Base-by-base conservation (phyloP, 2,888 invertebrate species). In the Elaeidobius kamerunicus region DNA sequence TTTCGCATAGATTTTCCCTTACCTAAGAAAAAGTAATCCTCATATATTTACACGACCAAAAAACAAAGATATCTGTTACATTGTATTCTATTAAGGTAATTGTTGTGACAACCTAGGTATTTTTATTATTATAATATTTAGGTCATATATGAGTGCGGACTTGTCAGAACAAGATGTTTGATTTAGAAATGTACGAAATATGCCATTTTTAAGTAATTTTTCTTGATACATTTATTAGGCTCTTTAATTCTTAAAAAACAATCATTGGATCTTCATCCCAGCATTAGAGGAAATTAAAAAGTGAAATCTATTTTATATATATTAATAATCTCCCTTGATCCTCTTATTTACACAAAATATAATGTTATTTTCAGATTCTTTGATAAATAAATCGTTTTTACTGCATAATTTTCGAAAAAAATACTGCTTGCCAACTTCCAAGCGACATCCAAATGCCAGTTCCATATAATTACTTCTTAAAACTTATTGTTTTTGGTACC, bases 401-500 rank as follows among this genome's bases (percentile, higher is more conserved):
- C 23, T n/a, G n/a, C n/a, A n/a, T n/a, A n/a, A n/a, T 23, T 23
- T 23, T 23, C 23, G 23, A 4, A 9, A 9, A 3, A 30, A 3
- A 30, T 30, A 30, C 9, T 4, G 12, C n/a, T 30, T 28, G 18
- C 15, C 28, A n/a, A 30, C 18, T 23, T 14, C 20, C 20, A 20
- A 19, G 14, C 3, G 7, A 2, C 15, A 28, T 28, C 45, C 15
- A n/a, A 14, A 38, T 38, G 12, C 23, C 38, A 12, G 14, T 28
- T 45, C 18, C 17, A 20, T 28, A 19, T 42, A n/a, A n/a, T 42
- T 15, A 14, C 30, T 23, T n/a, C 19, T 12, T 28, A 53, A 46
- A 56, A 48, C 48, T 56, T 43, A 70, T 72, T 67, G 67, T 73
- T 72, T 73, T 73, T 69, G 69, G 69, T 71, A 71, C 69, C 70